These are phyloP conservation scores for Drosophila teissieri DNA, from an alignment of 1,140 invertebrate species.

Conservation along the genomic window DNA sequence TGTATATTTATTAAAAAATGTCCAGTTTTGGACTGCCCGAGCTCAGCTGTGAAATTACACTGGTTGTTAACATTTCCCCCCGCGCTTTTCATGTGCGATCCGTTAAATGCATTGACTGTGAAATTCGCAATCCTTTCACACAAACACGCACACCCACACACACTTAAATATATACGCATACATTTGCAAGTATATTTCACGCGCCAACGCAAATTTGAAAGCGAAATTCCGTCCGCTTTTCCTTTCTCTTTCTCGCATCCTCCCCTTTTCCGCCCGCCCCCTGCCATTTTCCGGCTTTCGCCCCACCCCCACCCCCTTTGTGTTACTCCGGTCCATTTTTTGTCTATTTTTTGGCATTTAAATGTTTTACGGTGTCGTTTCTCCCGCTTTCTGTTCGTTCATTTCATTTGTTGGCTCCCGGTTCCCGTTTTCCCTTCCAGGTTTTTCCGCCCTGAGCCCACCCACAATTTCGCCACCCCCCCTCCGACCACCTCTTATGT, in stretches of 20 bases:
- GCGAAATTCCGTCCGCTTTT: constrained; percentile 64
- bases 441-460: constrained; percentile 2
- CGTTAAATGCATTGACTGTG: constrained; percentile 66
- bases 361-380: constrained; percentile 81
- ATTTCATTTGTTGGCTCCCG: constrained; percentile 27
- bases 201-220: constrained; percentile 77
- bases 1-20: neutral
- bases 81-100: constrained; percentile 14
- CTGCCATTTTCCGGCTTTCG: constrained; percentile 2
- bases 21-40: constrained; percentile 1
- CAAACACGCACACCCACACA: constrained; percentile 20
- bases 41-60: constrained; percentile 65
- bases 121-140: constrained; percentile 71
- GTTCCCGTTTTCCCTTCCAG: constrained; percentile 15
- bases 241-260: constrained; percentile 23
- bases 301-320: neutral
- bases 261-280: neutral
- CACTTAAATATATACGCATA: constrained; percentile 13
- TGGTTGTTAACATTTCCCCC: constrained; percentile 47
- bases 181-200: constrained; percentile 62
- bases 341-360: constrained; percentile 81
- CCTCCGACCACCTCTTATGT: constrained; percentile 3
- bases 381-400: constrained; percentile 32
- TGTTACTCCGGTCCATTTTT: constrained; percentile 10
- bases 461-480: neutral